Evolutionary conservation across 2,797 vertebrate species (phyloP), one percentile per base, ranked within the genome.

Genomic region (Sparus aurata): DNA sequence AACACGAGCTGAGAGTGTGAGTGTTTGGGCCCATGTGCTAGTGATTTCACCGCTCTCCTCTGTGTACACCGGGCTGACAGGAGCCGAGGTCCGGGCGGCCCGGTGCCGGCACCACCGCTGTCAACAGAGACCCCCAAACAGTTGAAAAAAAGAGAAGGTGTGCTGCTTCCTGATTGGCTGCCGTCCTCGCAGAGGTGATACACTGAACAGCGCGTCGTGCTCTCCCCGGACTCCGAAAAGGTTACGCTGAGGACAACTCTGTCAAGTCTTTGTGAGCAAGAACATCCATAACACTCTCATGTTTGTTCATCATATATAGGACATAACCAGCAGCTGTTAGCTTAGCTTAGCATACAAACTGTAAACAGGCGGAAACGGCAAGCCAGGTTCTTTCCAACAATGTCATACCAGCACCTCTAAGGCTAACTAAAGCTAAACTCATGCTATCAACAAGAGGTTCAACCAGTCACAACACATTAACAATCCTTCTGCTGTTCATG

Each of bases 1-100:
- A 92, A 93, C 91, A 91, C 60, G 70, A 73, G 68, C 65, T 46
- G 75, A 69, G 78, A 65, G 82, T 81, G 80, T 73, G 78, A 63
- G 86, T 75, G 69, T 84, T 75, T 73, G 34, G 58, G 75, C 75
- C 88, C 93, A 94, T 94, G 90, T 95, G 94, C 89, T 80, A 94
- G 93, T 94, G 91, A 93, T 94, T 95, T 93, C 58, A 72, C 57
- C 66, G 0, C 62, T 67, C 75, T 87, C 72, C 78, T 82, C 53
- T 87, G 85, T 91, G 87, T 88, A 86, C 12, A 71, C 80, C 82
- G 80, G 83, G 82, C 75, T 82, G 85, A 91, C 89, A 90, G 85
- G 79, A 45, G 83, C 85, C 85, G 87, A 85, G 82, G 77, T 91
- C 88, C 87, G 61, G 82, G 77, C 73, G 65, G 81, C 87, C 67